These are phyloP conservation scores for Protophormia terraenovae DNA, from an alignment of 2,888 invertebrate species.

Conservation along the genomic window DNA sequence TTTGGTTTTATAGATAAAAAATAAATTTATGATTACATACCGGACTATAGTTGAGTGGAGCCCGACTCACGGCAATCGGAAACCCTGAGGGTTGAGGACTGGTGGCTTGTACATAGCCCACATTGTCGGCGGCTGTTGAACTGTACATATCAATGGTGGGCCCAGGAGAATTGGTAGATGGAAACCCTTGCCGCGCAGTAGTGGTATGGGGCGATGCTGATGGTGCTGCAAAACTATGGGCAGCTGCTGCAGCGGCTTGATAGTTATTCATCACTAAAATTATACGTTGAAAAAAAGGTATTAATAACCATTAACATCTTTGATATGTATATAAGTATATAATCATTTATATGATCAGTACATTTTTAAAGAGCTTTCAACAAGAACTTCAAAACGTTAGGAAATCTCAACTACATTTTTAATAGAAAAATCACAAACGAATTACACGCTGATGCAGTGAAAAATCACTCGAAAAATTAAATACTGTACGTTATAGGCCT, in stretches of 20 bases:
- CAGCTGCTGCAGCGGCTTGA: slow-evolving; percentile 91
- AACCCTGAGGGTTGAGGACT: slow-evolving; percentile 98
- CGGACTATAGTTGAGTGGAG: slow-evolving; percentile 96
- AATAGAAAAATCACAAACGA: too few species aligned
- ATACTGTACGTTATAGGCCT: too few species aligned
- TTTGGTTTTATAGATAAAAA: neutral
- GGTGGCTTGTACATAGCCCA: slow-evolving; percentile 97
- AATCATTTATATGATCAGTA: too few species aligned
- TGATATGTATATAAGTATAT: too few species aligned
- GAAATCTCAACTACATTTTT: too few species aligned
- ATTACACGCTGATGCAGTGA: too few species aligned
- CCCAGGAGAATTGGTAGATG: slow-evolving; percentile 95
- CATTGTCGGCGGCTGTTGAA: slow-evolving; percentile 91
- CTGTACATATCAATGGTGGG: slow-evolving; percentile 96
- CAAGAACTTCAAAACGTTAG: too few species aligned
- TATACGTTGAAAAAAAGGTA: too few species aligned
- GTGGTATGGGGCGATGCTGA: slow-evolving; percentile 92
- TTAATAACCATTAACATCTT: too few species aligned
- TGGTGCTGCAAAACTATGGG: slow-evolving; percentile 90
- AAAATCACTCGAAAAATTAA: too few species aligned
- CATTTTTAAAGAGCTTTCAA: too few species aligned
- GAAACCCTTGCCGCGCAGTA: slow-evolving; percentile 89
- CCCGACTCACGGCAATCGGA: slow-evolving; percentile 96
- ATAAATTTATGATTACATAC: slow-evolving; percentile 83
- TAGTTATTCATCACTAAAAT: slow-evolving; percentile 97